Percentiles rank a stretch among this genome's conserved stretches.
These are phyloP conservation scores for Lysandra bellargus DNA, from an alignment of 2,888 invertebrate genomes.

Conservation along the genomic window DNA sequence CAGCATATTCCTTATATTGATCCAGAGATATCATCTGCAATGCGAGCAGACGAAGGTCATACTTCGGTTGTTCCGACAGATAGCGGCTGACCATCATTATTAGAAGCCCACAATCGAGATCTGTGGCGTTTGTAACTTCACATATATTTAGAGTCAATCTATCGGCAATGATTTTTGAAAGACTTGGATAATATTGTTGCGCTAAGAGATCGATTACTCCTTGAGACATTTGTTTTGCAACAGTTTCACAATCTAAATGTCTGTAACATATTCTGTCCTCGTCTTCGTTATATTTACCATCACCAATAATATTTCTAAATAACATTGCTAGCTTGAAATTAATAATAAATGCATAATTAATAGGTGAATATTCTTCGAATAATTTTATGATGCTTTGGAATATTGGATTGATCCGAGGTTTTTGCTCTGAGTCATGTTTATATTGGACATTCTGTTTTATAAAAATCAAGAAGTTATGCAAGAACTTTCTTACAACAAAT, in stretches of 20 bases:
- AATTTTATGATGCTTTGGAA: slow-evolving; percentile 24
- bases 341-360: slow-evolving; percentile 9
- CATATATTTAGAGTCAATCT: background rate
- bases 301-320: slow-evolving; percentile 24
- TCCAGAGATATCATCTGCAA: slow-evolving; percentile 2
- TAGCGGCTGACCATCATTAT: background rate
- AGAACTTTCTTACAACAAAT: slow-evolving; percentile 10
- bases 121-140: background rate
- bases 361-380: slow-evolving; percentile 12
- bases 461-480: slow-evolving; percentile 14
- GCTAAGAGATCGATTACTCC: background rate
- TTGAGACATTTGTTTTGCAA: background rate
- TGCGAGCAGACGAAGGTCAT: background rate
- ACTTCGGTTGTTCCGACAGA: background rate
- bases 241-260: background rate
- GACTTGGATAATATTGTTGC: background rate
- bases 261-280: slow-evolving; percentile 10
- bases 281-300: slow-evolving; percentile 9
- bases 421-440: slow-evolving; percentile 7
- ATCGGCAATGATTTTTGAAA: background rate
- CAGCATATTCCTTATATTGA: background rate
- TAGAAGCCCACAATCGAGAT: background rate
- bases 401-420: slow-evolving; percentile 26
- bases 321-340: slow-evolving; percentile 2
- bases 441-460: slow-evolving; percentile 1